These are phyloP conservation scores for Scartelaos histophorus DNA, from an alignment of 2,113 vertebrate genomes.

Conservation along the genomic window DNA sequence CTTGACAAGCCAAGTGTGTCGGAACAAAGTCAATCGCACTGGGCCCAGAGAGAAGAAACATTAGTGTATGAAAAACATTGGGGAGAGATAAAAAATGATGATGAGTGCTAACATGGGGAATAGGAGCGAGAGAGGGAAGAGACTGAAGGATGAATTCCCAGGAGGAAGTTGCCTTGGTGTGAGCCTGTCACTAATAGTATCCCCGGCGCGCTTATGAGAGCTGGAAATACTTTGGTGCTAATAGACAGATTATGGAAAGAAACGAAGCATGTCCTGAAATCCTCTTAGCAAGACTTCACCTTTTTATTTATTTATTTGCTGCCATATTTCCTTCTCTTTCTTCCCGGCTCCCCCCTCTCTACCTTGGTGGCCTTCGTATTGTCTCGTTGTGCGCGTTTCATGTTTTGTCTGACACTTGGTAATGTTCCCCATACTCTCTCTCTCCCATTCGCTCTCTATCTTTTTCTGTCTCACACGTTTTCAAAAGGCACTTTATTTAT, in stretches of 20 bases:
- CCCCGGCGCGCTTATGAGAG: slow-evolving; percentile 77
- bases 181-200: slow-evolving; percentile 77
- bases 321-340: slow-evolving; percentile 54
- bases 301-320: slow-evolving; percentile 73
- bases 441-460: slow-evolving; percentile 34
- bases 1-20: slow-evolving; percentile 45
- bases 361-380: slow-evolving; percentile 68
- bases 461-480: slow-evolving; percentile 65
- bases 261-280: slow-evolving; percentile 82
- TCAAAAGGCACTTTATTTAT: slow-evolving; percentile 76
- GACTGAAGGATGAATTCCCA: slow-evolving; percentile 63
- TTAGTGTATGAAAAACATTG: slow-evolving; percentile 11
- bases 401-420: slow-evolving; percentile 67
- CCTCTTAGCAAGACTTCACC: slow-evolving; percentile 74
- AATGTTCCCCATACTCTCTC: slow-evolving; percentile 41
- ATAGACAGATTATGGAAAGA: slow-evolving; percentile 82
- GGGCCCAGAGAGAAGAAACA: slow-evolving; percentile 8
- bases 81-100: slow-evolving; percentile 6
- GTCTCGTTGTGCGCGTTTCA: slow-evolving; percentile 69
- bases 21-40: slow-evolving; percentile 32
- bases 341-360: slow-evolving; percentile 42
- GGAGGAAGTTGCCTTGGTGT: slow-evolving; percentile 69
- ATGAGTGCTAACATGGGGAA: slow-evolving; percentile 27
- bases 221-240: slow-evolving; percentile 80
- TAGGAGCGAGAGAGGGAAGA: slow-evolving; percentile 7